phyloP scores from a whole-genome alignment of 2,113 vertebrate genomes.

The Bolborhynchus lineola region DNA sequence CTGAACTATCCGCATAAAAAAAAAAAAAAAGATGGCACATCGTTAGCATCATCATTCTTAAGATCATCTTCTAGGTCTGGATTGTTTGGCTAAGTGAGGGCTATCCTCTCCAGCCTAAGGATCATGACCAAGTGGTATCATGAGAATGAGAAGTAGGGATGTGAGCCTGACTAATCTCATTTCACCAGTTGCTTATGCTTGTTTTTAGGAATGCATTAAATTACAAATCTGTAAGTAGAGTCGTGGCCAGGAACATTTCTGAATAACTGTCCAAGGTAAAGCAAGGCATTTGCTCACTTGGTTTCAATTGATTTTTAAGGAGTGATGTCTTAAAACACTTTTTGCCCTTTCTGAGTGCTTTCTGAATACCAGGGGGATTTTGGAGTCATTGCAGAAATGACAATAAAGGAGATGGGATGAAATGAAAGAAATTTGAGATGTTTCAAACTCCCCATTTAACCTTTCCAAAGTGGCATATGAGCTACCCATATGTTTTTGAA shows the following conservation, averaged over 20 bases:
- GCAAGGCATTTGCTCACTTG: neutral
- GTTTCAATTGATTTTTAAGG: slow-evolving; percentile 29
- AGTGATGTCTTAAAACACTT: slow-evolving; percentile 7
- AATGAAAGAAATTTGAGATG: neutral
- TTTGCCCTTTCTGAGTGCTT: slow-evolving; percentile 14
- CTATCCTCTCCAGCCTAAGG: neutral
- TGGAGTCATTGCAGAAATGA: neutral
- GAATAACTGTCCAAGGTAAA: neutral
- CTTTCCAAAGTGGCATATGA: neutral
- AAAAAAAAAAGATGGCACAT: neutral
- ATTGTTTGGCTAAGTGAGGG: neutral
- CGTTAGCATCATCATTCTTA: neutral
- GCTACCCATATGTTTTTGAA: neutral
- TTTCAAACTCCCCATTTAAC: slow-evolving; percentile 11
- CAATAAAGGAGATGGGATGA: slow-evolving; percentile 16
- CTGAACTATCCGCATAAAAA: neutral
- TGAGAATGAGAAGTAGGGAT: neutral
- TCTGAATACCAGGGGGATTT: neutral
- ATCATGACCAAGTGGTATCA: neutral
- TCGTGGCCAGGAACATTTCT: neutral
- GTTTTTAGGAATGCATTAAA: neutral
- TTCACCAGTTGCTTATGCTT: neutral
- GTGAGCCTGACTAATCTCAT: neutral
- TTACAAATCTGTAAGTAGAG: neutral
- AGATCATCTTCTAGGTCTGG: neutral